A percentile compares a stretch with the other conserved stretches of the same genome.
Conservation (phyloP, 1,140 invertebrate species). For the Lepeophtheirus salmonis region DNA sequence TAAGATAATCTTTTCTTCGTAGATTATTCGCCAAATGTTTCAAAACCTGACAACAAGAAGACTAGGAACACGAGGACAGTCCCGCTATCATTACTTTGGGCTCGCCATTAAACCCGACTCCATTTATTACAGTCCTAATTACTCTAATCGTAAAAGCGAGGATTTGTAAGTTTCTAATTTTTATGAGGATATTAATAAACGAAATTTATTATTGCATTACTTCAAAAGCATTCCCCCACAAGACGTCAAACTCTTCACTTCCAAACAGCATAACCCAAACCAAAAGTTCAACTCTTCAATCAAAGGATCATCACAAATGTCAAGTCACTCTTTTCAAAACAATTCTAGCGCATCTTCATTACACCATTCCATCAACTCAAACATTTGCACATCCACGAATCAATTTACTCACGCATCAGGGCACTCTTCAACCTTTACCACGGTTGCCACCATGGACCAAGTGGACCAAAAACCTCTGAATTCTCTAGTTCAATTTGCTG, state of each 20-base stretch:
- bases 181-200: background rate
- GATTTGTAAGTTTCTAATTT: constrained; percentile 20
- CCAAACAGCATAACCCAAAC: background rate
- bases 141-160: constrained; percentile 29
- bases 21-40: constrained; percentile 39
- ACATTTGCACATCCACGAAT: background rate
- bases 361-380: background rate
- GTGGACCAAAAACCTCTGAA: too few species aligned
- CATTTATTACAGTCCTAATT: constrained; percentile 32
- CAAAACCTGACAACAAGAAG: constrained; percentile 35
- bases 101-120: constrained; percentile 33
- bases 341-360: background rate
- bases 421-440: background rate
- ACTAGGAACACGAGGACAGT: constrained; percentile 36
- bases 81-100: constrained; percentile 38
- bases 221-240: background rate
- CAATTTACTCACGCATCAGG: background rate
- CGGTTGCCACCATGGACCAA: too few species aligned
- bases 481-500: too few species aligned
- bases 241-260: background rate
- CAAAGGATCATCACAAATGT: too few species aligned
- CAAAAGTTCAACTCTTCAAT: background rate
- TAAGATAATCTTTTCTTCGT: constrained; percentile 14
- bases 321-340: background rate
- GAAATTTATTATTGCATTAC: background rate